Evolutionary conservation across 2,797 vertebrate genomes (phyloP).

Genomic region (Ptychobarbus kaznakovi): DNA sequence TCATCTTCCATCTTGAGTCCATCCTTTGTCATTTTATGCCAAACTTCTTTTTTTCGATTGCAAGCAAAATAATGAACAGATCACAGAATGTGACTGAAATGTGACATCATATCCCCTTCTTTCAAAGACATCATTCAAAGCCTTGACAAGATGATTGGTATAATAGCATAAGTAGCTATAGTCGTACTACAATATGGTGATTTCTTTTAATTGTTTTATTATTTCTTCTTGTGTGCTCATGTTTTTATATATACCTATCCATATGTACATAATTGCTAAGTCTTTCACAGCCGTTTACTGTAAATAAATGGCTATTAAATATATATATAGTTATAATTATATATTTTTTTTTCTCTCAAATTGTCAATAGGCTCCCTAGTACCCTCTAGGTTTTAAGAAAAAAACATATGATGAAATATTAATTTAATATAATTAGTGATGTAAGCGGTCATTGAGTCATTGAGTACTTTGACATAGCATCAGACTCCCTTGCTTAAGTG

Average conservation of each 20-base stretch:
- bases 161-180: conserved; percentile 16
- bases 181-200: conserved; percentile 4
- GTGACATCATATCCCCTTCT: conserved; percentile 18
- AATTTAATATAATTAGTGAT: not conserved
- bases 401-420: not conserved
- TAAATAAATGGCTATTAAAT: not conserved
- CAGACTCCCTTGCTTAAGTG: not conserved
- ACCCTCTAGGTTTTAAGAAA: not conserved
- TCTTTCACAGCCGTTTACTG: not conserved
- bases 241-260: not conserved
- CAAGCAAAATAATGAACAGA: conserved; percentile 35
- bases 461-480: not conserved
- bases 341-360: too few relatives aligned
- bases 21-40: conserved; percentile 48
- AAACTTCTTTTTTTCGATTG: conserved; percentile 29
- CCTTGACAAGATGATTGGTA: conserved; percentile 27
- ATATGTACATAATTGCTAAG: too few relatives aligned
- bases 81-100: conserved; percentile 30
- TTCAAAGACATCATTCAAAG: conserved; percentile 23
- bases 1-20: conserved; percentile 40
- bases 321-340: too few relatives aligned
- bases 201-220: not conserved
- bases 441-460: not conserved
- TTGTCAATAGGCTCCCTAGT: not conserved
- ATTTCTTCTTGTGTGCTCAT: not conserved